Base-by-base conservation (phyloP, 2,113 vertebrate species). In the Dolichallabes microphthalmus region DNA sequence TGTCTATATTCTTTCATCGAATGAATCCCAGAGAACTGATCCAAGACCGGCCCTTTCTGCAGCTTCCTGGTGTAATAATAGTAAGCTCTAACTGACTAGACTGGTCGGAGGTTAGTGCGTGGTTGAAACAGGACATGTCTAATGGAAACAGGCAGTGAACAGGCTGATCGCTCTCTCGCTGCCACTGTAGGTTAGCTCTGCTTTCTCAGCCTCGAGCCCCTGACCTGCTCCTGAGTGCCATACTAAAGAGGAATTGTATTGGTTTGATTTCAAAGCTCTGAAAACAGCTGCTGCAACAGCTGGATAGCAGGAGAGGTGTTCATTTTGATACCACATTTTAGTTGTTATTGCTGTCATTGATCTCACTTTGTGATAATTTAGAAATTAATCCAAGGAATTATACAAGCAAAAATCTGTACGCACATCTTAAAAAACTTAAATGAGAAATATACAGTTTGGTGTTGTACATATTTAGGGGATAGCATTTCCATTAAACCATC, bases 1-100 rank as follows among this genome's bases (percentile, higher is more conserved):
- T 68, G 52, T 78, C 61, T 83, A 82, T 75, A 79, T 82, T 86
- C 39, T 69, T 73, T 66, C 45, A 78, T n/a, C 84, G 82, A 52
- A 30, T 30, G 78, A 84, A 80, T 60, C 60, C 68, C 35, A 66
- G 66, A 83, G 45, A 80, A 75, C 85, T 86, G 85, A 87, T 85
- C 69, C 32, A 50, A 78, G 85, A 74, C 79, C 86, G 80, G 85
- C 13, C 73, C 77, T 63, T 86, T 80, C 39, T 79, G 39, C 57
- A 39, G 55, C 45, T n/a, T n/a, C 55, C 68, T 32, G 68, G 19
- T 82, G 11, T 86, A 53, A 74, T 35, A 30, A 27, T 39, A 52
- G 35, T 22, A 55, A 53, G 68, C 25, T 50, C n/a, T 32, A 61
- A 25, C 12, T 27, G 60, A 53, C 69, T 76, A 80, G 71, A 80